Percentiles rank a stretch among this genome's conserved stretches.
phyloP scores from a whole-genome alignment of 2,888 invertebrate genomes.

The Didymodactylos carnosus region DNA sequence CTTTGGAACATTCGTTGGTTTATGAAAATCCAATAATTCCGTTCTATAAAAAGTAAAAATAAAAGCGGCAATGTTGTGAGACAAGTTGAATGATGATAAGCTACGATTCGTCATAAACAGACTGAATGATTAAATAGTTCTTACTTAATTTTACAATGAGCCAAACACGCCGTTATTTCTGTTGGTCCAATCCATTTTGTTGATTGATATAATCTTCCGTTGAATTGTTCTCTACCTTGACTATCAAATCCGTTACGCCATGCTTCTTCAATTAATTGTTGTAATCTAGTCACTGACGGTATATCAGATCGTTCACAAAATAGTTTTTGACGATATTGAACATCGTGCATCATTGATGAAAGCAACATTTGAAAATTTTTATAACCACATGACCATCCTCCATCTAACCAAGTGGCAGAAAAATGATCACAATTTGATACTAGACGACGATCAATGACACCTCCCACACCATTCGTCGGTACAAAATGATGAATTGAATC shows the following conservation, averaged over 20 bases:
- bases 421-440: background rate
- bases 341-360: constrained; percentile 53
- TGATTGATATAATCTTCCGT: constrained; percentile 58
- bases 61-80: background rate
- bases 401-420: constrained; percentile 37
- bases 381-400: constrained; percentile 80
- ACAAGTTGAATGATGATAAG: too few relatives aligned
- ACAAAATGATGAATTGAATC: too few relatives aligned
- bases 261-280: constrained; percentile 55
- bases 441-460: background rate
- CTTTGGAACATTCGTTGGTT: background rate
- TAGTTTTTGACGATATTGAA: constrained; percentile 46
- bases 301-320: constrained; percentile 38
- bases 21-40: background rate
- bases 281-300: constrained; percentile 64
- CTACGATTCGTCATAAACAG: too few relatives aligned
- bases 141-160: constrained; percentile 57
- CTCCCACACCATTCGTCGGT: too few relatives aligned
- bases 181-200: constrained; percentile 82
- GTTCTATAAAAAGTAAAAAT: background rate
- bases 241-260: constrained; percentile 31
- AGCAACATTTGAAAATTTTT: constrained; percentile 74
- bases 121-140: constrained; percentile 6
- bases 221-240: constrained; percentile 63
- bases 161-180: constrained; percentile 63